Evolutionary conservation across 2,888 invertebrate genomes (phyloP).

Genomic region (Neoitamus cyanurus): DNA sequence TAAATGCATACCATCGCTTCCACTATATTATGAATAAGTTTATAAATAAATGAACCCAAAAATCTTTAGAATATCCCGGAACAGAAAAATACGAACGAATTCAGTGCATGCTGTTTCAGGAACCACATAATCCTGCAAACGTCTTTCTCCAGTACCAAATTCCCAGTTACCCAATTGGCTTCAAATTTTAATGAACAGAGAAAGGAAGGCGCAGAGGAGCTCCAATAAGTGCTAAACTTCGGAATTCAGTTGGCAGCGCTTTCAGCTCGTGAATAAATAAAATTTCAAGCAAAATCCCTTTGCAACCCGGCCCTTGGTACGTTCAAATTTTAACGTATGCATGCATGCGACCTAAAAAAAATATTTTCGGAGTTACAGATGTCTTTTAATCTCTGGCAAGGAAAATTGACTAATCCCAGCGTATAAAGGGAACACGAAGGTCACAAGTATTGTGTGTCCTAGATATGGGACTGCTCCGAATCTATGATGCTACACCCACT

Average conservation of each 20-base stretch:
- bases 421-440: constrained; percentile 7
- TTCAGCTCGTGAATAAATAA: not conserved
- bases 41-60: too few relatives aligned
- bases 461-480: not conserved
- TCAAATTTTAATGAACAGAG: not conserved
- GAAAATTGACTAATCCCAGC: not conserved
- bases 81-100: too few relatives aligned
- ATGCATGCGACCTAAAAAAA: not conserved
- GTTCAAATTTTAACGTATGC: not conserved
- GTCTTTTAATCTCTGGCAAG: not conserved
- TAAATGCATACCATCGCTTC: too few relatives aligned
- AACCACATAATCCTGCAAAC: not conserved
- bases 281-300: not conserved
- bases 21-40: too few relatives aligned
- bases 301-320: not conserved
- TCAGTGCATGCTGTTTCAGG: too few relatives aligned
- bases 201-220: not conserved
- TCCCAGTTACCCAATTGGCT: not conserved
- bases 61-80: too few relatives aligned
- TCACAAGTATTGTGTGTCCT: not conserved
- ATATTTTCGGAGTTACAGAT: not conserved
- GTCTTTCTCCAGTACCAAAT: not conserved
- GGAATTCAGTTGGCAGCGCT: not conserved
- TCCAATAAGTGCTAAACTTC: not conserved
- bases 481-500: not conserved